phyloP scores from a whole-genome alignment of 2,888 invertebrate species.

The Macrophya annulata region DNA sequence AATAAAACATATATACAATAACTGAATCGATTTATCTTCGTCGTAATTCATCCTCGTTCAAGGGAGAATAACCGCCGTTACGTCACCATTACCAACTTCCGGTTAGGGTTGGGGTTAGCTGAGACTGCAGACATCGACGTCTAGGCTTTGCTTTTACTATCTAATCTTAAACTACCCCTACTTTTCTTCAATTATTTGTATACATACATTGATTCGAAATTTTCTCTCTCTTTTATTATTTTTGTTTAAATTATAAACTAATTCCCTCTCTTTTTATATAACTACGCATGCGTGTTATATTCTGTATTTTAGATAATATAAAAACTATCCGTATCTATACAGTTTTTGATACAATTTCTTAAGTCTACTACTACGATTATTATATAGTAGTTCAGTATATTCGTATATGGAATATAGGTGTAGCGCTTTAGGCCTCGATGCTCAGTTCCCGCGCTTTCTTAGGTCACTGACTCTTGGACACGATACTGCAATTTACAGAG shows the following conservation, averaged over 20 bases:
- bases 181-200: neutral
- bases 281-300: neutral
- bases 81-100: neutral
- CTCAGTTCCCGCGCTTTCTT: constrained; percentile 67
- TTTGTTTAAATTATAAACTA: neutral
- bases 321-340: neutral
- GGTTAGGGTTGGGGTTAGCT: neutral
- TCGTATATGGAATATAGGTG: constrained; percentile 21
- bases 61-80: neutral
- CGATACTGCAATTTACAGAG: constrained; percentile 63
- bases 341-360: neutral
- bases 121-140: too few species aligned
- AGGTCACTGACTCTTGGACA: constrained; percentile 72
- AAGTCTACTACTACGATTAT: neutral
- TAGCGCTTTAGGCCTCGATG: constrained; percentile 55
- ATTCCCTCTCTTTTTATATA: neutral
- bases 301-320: neutral
- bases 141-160: neutral
- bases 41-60: neutral
- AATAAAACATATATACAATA: neutral
- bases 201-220: neutral
- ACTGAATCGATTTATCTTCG: neutral
- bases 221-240: neutral
- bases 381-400: neutral
- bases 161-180: neutral